These are phyloP conservation scores for Gonioctena quinquepunctata DNA, from an alignment of 1,140 invertebrate species.

Conservation along the genomic window DNA sequence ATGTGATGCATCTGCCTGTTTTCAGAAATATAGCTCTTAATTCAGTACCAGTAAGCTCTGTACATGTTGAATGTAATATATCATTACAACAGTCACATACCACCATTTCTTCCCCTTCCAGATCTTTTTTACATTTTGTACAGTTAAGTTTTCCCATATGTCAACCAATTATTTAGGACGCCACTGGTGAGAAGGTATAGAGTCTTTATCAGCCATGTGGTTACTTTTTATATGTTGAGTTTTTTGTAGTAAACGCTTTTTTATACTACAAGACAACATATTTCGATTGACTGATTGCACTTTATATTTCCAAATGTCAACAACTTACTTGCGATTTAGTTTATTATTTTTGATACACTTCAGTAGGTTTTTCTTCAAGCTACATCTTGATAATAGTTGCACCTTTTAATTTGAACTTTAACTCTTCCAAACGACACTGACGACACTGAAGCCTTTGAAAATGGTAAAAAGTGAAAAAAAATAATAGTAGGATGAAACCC, in stretches of 20 bases:
- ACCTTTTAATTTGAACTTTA: neutral
- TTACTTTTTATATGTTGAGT: neutral
- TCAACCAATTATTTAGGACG: neutral
- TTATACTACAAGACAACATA: neutral
- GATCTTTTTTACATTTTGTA: neutral
- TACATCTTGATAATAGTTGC: neutral
- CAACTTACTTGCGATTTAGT: neutral
- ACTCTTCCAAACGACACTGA: neutral
- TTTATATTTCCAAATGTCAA: neutral
- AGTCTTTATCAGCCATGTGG: neutral
- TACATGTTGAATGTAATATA: neutral
- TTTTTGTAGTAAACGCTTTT: neutral
- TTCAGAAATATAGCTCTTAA: neutral
- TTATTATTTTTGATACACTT: neutral
- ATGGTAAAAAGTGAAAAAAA: too few species aligned
- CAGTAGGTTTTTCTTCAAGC: neutral
- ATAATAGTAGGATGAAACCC: too few species aligned
- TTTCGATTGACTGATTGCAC: neutral
- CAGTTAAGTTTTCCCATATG: neutral
- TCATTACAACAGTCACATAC: constrained; percentile 2
- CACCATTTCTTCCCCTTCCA: neutral
- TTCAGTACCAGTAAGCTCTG: neutral
- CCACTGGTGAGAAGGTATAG: neutral
- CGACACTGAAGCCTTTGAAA: too few species aligned
- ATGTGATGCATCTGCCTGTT: neutral